Evolutionary conservation across 1,140 invertebrate species (phyloP), one percentile per base, ranked within the genome.

Genomic region (Ooceraea biroi): DNA sequence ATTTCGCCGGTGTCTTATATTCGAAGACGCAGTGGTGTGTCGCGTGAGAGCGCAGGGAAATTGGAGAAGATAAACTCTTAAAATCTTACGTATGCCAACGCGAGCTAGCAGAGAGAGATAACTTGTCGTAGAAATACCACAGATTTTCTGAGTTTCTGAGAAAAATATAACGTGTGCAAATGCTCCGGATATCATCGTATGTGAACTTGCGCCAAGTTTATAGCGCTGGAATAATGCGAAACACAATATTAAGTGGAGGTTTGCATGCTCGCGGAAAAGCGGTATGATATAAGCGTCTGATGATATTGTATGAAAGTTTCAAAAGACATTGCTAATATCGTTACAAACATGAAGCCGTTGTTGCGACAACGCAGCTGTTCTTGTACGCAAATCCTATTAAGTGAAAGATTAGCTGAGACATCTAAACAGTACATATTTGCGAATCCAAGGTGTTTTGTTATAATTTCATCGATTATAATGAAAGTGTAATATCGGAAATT

Each of bases 241-340:
- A 30, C 19, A n/a, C 46, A 48, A 69, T 22, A 46, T 69, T 46
- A 50, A n/a, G 10, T 27, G 17, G 3, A 69, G 12, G 48, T 69
- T 69, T 69, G 66, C 22, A 50, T 27, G 46, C 48, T 48, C 30
- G 36, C n/a, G 30, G 14, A 36, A 17, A 73, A 2, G 36, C 22
- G n/a, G 19, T 58, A 58, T 12, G 11, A 50, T 50, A n/a, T 50
- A 69, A 69, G 66, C 25, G 11, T 41, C 25, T 69, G 48, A 69
- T 50, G 46, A 46, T 69, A 69, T 69, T 69, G 48, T 14, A 69
- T 69, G 66, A 17, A 77, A 77, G 44, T 73, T 65, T 65, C 14
- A 65, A 65, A 63, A 30, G 44, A 76, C 36, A 1, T 44, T 74
- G 25, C 14, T 74, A 74, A 61, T 74, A 74, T 60, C 3, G 30